These are phyloP conservation scores for Liasis olivaceus DNA, from an alignment of 2,797 vertebrate genomes.

Conservation along the genomic window DNA sequence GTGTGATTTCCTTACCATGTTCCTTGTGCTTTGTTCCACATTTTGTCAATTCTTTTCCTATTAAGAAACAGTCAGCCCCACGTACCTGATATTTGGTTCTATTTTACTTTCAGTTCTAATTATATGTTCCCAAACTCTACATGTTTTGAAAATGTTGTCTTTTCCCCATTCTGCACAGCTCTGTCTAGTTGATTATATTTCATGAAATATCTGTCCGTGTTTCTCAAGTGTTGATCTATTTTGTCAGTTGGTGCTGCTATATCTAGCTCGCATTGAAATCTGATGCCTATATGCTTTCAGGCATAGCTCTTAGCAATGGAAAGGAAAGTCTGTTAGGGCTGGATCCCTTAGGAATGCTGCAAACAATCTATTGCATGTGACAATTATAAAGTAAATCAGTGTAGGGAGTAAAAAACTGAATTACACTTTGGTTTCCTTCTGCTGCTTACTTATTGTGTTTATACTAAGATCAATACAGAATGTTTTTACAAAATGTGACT, in stretches of 20 bases:
- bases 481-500: background rate
- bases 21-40: background rate
- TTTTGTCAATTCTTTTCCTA: background rate
- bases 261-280: background rate
- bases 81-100: conserved; percentile 7
- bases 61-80: background rate
- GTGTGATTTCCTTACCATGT: background rate
- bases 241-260: background rate
- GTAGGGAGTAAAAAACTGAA: no score
- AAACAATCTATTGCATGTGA: background rate
- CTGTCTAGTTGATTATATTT: background rate
- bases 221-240: background rate
- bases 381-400: background rate
- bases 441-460: background rate
- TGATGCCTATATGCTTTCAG: conserved; percentile 4
- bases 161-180: background rate
- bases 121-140: background rate
- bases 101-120: conserved; percentile 18
- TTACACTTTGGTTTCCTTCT: background rate
- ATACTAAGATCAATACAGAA: background rate
- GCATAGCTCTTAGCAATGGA: background rate
- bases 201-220: conserved; percentile 3
- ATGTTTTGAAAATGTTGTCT: background rate
- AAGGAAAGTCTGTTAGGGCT: background rate
- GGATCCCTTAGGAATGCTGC: background rate